Conservation (phyloP, 2,888 invertebrate genomes). For the Drosophila paucipuncta region DNA sequence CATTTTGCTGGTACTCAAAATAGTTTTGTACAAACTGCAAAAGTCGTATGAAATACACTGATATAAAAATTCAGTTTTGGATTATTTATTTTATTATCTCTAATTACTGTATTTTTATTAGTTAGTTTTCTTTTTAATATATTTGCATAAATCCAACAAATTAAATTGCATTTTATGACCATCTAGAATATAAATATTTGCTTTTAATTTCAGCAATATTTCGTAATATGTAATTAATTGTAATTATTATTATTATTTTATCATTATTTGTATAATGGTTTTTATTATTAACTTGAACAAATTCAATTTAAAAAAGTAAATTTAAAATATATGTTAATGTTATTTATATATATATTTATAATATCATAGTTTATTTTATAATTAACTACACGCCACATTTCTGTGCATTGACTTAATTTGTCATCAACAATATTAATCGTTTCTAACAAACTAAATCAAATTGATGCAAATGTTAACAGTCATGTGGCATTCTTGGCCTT, state of each 20-base stretch:
- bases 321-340: no score
- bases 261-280: neutral
- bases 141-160: neutral
- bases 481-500: slow-evolving; percentile 22
- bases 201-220: neutral
- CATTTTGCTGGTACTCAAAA: neutral
- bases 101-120: neutral
- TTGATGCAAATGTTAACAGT: slow-evolving; percentile 4
- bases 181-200: neutral
- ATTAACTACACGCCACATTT: neutral
- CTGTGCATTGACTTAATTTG: neutral
- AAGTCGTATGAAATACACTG: neutral
- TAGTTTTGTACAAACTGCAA: neutral
- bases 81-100: neutral
- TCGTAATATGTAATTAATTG: neutral
- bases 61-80: neutral
- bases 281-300: neutral
- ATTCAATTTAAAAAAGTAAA: no score
- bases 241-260: neutral
- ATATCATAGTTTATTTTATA: neutral
- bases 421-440: neutral
- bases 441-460: neutral
- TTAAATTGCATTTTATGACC: neutral
- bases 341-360: no score
- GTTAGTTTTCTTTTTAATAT: neutral